phyloP scores from a whole-genome alignment of 2,888 invertebrate genomes.

The Belgica antarctica region DNA sequence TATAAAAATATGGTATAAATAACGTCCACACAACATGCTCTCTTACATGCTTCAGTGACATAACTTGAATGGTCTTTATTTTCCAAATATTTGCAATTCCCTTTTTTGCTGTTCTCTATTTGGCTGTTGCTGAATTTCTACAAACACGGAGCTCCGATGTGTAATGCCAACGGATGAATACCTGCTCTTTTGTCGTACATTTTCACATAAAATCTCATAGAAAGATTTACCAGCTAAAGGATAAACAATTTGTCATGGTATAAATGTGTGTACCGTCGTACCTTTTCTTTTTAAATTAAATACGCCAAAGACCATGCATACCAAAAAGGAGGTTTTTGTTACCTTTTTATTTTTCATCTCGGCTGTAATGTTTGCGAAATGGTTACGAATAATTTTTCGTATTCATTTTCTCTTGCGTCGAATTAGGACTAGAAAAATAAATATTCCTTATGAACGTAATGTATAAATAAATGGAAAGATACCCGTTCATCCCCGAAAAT shows the following conservation, averaged over 20 bases:
- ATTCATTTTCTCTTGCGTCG: neutral
- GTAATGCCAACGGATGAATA: neutral
- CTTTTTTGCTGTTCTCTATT: neutral
- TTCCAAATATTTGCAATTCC: constrained; percentile 12
- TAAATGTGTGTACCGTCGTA: constrained; percentile 5
- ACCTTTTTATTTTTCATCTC: neutral
- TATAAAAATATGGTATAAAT: neutral
- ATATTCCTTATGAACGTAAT: neutral
- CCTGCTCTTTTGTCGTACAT: neutral
- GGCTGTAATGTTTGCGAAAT: neutral
- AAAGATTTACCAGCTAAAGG: constrained; percentile 17
- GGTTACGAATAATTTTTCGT: neutral
- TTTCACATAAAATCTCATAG: constrained; percentile 21
- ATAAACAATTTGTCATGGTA: constrained; percentile 32
- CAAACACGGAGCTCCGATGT: neutral
- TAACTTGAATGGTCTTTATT: constrained; percentile 30
- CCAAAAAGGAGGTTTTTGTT: constrained; percentile 13
- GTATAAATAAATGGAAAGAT: constrained; percentile 8
- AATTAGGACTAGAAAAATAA: neutral
- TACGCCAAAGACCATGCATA: constrained; percentile 15
- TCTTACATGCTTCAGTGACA: constrained; percentile 17
- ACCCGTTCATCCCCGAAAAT: neutral
- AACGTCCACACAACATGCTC: constrained; percentile 4
- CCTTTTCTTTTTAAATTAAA: constrained; percentile 28
- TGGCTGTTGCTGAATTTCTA: neutral